Evolutionary conservation across 2,888 invertebrate species (phyloP).

Genomic region (Autographa pulchrina): DNA sequence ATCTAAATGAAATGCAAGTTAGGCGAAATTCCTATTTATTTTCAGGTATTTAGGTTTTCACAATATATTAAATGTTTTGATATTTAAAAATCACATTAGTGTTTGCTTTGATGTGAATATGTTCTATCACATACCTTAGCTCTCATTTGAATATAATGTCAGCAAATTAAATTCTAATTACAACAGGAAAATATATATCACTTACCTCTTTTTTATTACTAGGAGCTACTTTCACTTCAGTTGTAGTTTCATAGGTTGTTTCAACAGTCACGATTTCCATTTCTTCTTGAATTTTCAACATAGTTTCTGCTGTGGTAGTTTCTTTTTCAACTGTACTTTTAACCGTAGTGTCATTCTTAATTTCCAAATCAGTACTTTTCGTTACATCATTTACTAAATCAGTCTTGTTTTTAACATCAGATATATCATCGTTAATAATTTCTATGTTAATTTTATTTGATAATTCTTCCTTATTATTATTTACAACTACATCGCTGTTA

Average conservation of each 20-base stretch:
- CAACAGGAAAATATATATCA: background rate
- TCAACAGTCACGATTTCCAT: background rate
- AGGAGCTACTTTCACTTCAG: background rate
- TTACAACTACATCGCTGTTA: slow-evolving; percentile 63
- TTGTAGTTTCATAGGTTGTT: background rate
- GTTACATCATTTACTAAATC: background rate
- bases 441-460: slow-evolving; percentile 12
- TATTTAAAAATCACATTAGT: too few species aligned
- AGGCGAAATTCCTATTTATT: too few species aligned
- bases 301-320: background rate
- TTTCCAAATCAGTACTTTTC: slow-evolving; percentile 1
- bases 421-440: background rate
- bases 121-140: too few species aligned
- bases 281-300: slow-evolving; percentile 5
- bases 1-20: too few species aligned
- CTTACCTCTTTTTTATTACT: background rate
- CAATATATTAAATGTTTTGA: too few species aligned
- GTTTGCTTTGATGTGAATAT: too few species aligned
- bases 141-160: too few species aligned
- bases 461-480: slow-evolving; percentile 28
- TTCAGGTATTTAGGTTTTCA: too few species aligned
- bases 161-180: too few species aligned
- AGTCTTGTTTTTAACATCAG: slow-evolving; percentile 1
- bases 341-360: background rate
- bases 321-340: slow-evolving; percentile 7